phyloP scores from a whole-genome alignment of 2,113 vertebrate genomes.

The Datnioides undecimradiatus region DNA sequence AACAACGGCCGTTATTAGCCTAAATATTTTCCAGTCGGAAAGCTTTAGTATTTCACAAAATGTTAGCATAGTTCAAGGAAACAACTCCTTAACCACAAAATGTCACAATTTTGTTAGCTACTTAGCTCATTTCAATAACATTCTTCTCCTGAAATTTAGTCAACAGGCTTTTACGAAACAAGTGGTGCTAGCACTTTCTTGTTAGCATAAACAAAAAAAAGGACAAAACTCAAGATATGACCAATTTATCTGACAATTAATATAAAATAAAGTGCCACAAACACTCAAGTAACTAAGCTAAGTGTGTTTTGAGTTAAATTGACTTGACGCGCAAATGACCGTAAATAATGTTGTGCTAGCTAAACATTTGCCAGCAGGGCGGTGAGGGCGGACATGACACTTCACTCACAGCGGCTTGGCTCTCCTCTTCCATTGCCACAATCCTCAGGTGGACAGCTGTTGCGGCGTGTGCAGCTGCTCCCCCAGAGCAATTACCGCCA shows the following conservation, averaged over 20 bases:
- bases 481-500: too few relatives aligned
- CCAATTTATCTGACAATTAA: too few relatives aligned
- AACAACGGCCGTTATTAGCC: neutral
- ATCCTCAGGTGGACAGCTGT: neutral
- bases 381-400: fast-evolving
- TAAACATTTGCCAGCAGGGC: neutral
- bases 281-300: neutral
- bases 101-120: neutral
- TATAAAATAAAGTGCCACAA: neutral
- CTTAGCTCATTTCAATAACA: neutral
- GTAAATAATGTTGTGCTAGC: neutral
- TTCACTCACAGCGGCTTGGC: constrained; percentile 25
- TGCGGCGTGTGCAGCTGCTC: too few relatives aligned
- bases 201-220: too few relatives aligned
- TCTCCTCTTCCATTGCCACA: constrained; percentile 1
- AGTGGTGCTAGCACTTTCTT: neutral
- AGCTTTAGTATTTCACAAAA: neutral
- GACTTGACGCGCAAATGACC: neutral
- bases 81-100: neutral
- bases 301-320: neutral
- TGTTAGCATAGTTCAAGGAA: too few relatives aligned
- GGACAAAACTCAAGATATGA: too few relatives aligned
- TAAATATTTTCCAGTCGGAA: neutral
- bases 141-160: too few relatives aligned
- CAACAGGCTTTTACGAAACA: neutral